Percentiles rank a stretch among this genome's conserved stretches.
Evolutionary conservation across 2,113 vertebrate species (phyloP).

Genomic region (Sitta europaea): DNA sequence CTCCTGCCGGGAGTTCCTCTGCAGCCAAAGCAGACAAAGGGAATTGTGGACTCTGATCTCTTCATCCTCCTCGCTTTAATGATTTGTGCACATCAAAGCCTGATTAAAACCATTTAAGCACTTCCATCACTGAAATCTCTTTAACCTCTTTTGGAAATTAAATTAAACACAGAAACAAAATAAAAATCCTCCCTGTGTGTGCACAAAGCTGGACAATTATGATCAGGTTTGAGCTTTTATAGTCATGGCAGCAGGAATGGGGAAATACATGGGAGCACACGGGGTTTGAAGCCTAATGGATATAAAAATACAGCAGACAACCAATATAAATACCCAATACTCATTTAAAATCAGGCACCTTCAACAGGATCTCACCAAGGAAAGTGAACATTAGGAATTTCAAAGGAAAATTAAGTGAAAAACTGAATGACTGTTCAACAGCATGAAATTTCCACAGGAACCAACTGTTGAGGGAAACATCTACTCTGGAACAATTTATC

Average conservation of each 20-base stretch:
- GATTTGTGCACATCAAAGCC: constrained; percentile 47
- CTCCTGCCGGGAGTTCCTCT: neutral
- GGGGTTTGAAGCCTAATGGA: neutral
- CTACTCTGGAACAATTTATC: neutral
- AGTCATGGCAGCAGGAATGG: rapidly evolving
- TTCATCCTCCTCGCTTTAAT: constrained; percentile 32
- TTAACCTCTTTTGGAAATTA: constrained; percentile 25
- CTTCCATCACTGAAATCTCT: constrained; percentile 12
- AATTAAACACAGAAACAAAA: constrained; percentile 1
- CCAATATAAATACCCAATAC: neutral
- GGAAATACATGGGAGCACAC: rapidly evolving
- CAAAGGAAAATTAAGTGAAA: neutral
- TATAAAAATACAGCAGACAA: neutral
- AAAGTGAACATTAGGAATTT: neutral
- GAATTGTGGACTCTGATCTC: neutral
- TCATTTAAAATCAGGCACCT: neutral
- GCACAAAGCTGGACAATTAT: neutral
- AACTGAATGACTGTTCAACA: neutral
- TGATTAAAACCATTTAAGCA: constrained; percentile 39
- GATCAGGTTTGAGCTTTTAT: neutral
- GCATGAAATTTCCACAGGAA: neutral
- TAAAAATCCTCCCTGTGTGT: neutral
- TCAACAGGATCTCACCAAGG: neutral
- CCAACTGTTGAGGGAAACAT: neutral
- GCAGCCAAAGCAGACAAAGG: neutral